Base-by-base conservation (phyloP, 1,140 invertebrate genomes). In the Cotesia chilonis region DNA sequence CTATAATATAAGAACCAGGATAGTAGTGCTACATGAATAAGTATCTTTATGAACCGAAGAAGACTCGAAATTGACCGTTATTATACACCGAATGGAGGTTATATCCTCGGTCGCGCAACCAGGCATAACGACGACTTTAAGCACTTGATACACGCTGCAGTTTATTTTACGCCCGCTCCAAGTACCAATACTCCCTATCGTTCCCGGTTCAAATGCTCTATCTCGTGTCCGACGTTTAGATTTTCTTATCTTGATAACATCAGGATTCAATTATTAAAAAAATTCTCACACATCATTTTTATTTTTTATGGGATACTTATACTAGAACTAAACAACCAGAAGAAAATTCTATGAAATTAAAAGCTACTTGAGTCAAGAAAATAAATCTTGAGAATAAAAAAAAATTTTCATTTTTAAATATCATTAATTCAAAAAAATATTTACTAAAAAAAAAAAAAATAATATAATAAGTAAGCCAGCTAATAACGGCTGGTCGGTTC, bases 81-180 rank as follows among this genome's bases (percentile, higher is more conserved):
- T 57, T 57, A 57, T 57, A 57, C n/a, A 14, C n/a, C 5, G 54
- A 57, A 57, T 57, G 6, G 54, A 14, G 54, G 54, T 57, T 57
- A 57, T 57, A 57, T 20, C 12, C 54, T 6, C n/a, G 2, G 20
- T 4, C 20, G 54, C 20, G n/a, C 54, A 57, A 57, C 54, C n/a
- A 57, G 20, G 54, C 54, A 6, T 57, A 57, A 57, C 54, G 54
- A 57, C 20, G 54, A 57, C 54, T 57, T 57, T 57, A 57, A 57
- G n/a, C 54, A 57, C 54, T 57, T 57, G 54, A 57, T 20, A 14
- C 20, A 57, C 54, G 54, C 54, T 57, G 54, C 54, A 57, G 54
- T 57, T 57, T 57, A 57, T 57, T 57, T 57, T 14, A 57, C 54
- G 54, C n/a, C 3, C 9, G 5, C 9, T 7, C 20, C 54, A 57